These are phyloP conservation scores for Folsomia candida DNA, from an alignment of 2,888 invertebrate genomes.

Conservation along the genomic window DNA sequence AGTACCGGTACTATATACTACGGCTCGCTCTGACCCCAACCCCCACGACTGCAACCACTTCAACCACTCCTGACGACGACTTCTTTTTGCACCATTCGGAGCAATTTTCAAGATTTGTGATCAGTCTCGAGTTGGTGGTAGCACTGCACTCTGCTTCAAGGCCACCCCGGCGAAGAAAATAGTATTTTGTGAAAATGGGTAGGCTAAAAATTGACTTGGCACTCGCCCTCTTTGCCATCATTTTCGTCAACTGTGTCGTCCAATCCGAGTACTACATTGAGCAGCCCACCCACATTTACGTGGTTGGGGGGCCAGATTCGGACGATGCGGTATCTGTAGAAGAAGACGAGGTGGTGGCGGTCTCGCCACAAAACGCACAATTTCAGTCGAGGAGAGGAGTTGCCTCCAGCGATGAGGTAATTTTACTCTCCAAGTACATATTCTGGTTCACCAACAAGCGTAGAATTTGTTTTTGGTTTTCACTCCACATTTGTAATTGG, in stretches of 20 bases:
- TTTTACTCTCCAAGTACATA: too few species aligned
- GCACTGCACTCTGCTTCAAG: background rate
- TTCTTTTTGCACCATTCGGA: too few species aligned
- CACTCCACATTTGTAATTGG: too few species aligned
- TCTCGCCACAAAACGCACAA: too few species aligned
- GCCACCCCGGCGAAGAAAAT: too few species aligned
- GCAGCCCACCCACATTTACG: slow-evolving; percentile 1
- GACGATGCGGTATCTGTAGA: background rate
- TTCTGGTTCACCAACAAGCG: too few species aligned
- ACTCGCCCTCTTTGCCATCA: background rate
- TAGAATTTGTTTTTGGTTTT: too few species aligned
- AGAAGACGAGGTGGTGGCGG: background rate
- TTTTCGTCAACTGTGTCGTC: slow-evolving; percentile 11
- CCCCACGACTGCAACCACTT: background rate
- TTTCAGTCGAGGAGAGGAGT: too few species aligned
- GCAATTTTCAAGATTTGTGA: background rate
- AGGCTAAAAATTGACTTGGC: slow-evolving; percentile 9
- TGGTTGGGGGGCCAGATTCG: background rate
- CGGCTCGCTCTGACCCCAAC: background rate
- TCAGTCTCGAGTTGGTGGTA: background rate
- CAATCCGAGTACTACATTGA: slow-evolving; percentile 12
- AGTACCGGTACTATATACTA: too few species aligned
- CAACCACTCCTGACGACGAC: too few species aligned
- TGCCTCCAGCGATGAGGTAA: too few species aligned
- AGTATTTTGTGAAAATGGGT: slow-evolving; percentile 5